A percentile compares a stretch with the other conserved stretches of the same genome.
Evolutionary conservation across 2,113 vertebrate species (phyloP).

Genomic region (Anas platyrhynchos): DNA sequence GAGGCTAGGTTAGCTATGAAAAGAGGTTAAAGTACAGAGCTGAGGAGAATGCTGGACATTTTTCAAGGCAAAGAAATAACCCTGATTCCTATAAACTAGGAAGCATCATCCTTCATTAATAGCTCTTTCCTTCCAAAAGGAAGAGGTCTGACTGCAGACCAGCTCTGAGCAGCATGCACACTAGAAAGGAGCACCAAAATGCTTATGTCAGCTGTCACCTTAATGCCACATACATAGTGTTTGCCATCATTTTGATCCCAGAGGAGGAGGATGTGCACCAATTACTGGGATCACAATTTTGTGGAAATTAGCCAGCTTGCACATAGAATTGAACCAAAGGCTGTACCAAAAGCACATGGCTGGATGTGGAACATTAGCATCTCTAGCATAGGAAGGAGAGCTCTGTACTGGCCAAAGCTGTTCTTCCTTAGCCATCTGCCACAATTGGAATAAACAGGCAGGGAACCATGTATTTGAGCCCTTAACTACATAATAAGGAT

Average conservation of each 20-base stretch:
- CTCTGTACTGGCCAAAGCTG: background rate
- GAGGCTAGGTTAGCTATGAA: background rate
- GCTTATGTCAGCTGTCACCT: background rate
- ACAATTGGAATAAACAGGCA: background rate
- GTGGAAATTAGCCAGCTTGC: background rate
- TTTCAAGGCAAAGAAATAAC: background rate
- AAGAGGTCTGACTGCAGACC: background rate
- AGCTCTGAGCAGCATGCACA: background rate
- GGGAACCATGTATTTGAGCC: background rate
- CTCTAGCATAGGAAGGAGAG: too few relatives aligned
- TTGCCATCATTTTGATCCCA: background rate
- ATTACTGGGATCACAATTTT: background rate
- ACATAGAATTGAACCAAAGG: background rate
- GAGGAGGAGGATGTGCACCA: background rate
- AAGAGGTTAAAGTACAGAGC: conserved; percentile 45
- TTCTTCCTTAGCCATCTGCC: background rate
- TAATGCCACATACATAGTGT: background rate
- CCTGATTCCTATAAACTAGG: background rate
- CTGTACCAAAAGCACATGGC: background rate
- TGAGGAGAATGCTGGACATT: background rate
- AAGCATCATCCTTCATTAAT: background rate
- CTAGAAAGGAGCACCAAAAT: too few relatives aligned
- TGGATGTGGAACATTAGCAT: background rate
- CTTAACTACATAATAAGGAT: background rate
- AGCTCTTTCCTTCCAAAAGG: background rate